phyloP scores from a whole-genome alignment of 30 jellyfish, hydroid and myxozoan genomes.

The Cassiopea xamachana region DNA sequence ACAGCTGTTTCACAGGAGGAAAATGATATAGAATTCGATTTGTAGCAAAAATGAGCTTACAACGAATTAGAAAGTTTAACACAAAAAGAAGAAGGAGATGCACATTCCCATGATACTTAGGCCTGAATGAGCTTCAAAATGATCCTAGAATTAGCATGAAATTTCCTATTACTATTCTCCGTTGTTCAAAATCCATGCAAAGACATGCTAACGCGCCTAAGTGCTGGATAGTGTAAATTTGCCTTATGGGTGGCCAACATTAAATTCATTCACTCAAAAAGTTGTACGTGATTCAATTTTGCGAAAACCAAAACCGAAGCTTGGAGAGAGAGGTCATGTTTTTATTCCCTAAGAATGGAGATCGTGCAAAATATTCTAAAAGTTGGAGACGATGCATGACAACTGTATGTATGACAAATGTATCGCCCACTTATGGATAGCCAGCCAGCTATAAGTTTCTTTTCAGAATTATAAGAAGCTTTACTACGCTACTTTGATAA shows the following conservation, averaged over 20 bases:
- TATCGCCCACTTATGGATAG: too few relatives aligned
- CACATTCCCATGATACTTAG: constrained; percentile 19
- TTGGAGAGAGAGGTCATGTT: too few relatives aligned
- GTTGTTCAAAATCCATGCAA: neutral
- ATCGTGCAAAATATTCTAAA: too few relatives aligned
- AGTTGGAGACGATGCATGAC: too few relatives aligned
- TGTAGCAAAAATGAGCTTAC: neutral
- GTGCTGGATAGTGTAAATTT: neutral
- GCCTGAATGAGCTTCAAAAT: constrained; percentile 19
- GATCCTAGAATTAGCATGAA: constrained; percentile 11
- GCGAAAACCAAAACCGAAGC: too few relatives aligned
- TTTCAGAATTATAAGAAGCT: too few relatives aligned
- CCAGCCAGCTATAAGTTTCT: too few relatives aligned
- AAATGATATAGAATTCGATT: neutral
- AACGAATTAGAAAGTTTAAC: constrained; percentile 1
- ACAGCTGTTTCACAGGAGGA: neutral
- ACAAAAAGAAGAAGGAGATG: neutral
- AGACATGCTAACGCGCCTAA: neutral
- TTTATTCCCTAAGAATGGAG: too few relatives aligned
- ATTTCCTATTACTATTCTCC: neutral
- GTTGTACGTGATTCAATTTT: too few relatives aligned
- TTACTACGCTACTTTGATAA: too few relatives aligned
- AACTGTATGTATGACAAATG: too few relatives aligned
- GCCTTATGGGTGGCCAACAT: neutral
- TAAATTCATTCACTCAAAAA: too few relatives aligned